These are phyloP conservation scores for Aphaenogaster ashmeadi DNA, from an alignment of 1,140 invertebrate species.

Conservation along the genomic window DNA sequence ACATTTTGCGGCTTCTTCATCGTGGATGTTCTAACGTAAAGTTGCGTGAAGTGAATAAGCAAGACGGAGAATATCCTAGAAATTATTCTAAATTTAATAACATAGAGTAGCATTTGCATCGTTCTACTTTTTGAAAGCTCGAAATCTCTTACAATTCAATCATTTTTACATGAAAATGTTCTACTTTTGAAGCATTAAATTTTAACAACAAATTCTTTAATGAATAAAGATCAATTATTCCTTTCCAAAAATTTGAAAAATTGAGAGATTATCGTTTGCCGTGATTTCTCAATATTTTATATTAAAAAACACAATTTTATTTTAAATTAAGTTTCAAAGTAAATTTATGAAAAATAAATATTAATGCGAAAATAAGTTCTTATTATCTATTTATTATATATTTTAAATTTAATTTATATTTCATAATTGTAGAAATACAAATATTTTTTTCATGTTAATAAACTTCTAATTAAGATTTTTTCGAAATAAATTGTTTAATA, in stretches of 20 bases:
- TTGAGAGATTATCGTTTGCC: neutral
- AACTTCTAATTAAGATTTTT: neutral
- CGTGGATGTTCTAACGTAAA: neutral
- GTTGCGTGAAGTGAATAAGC: neutral
- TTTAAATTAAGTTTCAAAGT: neutral
- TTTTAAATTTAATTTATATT: neutral
- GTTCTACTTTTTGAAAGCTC: neutral
- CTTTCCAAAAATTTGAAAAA: neutral
- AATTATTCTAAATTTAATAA: slow-evolving; percentile 12
- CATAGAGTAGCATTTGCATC: neutral
- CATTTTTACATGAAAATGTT: neutral
- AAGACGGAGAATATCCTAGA: neutral
- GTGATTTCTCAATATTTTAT: neutral
- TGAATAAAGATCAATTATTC: neutral
- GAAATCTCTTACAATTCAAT: neutral
- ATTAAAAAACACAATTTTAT: neutral
- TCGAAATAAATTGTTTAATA: neutral
- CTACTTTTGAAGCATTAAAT: neutral
- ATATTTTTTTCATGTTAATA: neutral
- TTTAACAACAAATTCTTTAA: slow-evolving; percentile 10
- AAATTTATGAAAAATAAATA: neutral
- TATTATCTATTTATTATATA: neutral
- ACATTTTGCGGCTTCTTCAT: neutral
- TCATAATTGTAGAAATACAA: neutral
- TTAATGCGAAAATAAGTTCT: neutral